A percentile compares a stretch with the other conserved stretches of the same genome.
Evolutionary conservation across 2,797 vertebrate species (phyloP).

Genomic region (Glossophaga mutica): DNA sequence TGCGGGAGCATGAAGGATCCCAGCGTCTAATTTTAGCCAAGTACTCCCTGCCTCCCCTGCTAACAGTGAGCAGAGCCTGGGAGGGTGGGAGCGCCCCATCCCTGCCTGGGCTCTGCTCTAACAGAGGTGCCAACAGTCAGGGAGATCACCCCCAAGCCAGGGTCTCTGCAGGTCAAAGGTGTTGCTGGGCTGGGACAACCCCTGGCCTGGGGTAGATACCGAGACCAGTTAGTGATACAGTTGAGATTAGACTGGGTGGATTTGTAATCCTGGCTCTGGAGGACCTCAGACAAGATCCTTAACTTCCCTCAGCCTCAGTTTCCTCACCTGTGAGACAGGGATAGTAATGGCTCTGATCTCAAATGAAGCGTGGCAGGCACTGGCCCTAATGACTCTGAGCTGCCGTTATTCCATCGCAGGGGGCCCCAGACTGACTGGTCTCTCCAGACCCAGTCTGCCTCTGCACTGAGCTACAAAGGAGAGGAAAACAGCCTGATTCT

Average conservation of each 20-base stretch:
- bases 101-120: neutral
- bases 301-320: neutral
- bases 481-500: neutral
- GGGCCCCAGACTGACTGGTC: neutral
- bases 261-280: neutral
- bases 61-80: neutral
- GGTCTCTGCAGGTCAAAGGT: neutral
- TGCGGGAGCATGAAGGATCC: constrained; percentile 38
- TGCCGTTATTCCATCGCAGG: neutral
- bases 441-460: neutral
- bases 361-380: neutral
- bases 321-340: neutral
- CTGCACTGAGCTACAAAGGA: neutral
- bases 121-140: neutral
- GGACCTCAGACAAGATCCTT: neutral
- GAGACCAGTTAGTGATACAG: neutral
- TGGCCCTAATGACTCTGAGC: neutral
- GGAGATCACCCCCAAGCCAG: neutral
- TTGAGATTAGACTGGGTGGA: neutral
- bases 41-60: constrained; percentile 1
- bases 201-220: neutral
- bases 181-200: neutral
- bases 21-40: constrained; percentile 69
- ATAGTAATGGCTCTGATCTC: neutral
- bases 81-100: neutral